Evolutionary conservation across 2,888 invertebrate genomes (phyloP).

Genomic region (Orchestes rusci): DNA sequence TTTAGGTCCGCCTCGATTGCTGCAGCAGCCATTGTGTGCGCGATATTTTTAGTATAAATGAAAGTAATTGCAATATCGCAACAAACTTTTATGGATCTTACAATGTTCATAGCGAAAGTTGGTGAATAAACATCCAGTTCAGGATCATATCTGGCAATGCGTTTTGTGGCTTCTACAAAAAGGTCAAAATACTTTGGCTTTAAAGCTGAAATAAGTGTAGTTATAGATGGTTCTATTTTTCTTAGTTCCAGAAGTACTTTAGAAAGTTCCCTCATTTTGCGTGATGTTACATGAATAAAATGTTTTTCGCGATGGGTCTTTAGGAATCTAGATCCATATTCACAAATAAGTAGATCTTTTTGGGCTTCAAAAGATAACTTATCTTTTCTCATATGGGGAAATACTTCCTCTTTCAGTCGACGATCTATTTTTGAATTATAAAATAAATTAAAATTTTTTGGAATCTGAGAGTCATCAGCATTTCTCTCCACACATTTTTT

Average conservation of each 20-base stretch:
- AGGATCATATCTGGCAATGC: conserved; percentile 3
- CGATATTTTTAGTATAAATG: conserved; percentile 5
- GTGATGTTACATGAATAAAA: conserved; percentile 6
- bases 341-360: background rate
- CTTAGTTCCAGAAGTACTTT: conserved; percentile 13
- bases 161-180: conserved; percentile 14
- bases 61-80: conserved; percentile 6
- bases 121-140: conserved; percentile 16
- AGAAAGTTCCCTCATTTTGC: conserved; percentile 21
- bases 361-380: background rate
- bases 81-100: conserved; percentile 3
- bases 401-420: background rate
- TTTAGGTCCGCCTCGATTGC: conserved; percentile 23
- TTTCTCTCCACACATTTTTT: background rate
- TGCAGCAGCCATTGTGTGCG: conserved; percentile 5
- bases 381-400: background rate
- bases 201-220: conserved; percentile 6
- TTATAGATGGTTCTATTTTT: conserved; percentile 11
- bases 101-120: conserved; percentile 6
- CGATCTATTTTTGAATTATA: background rate
- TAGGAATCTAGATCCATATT: background rate
- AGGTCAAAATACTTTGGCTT: conserved; percentile 13
- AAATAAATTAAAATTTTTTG: background rate
- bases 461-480: background rate
- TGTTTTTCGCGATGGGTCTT: background rate